These are phyloP conservation scores for Ctenopoma multispine DNA, from an alignment of 2,797 vertebrate species.

Conservation along the genomic window DNA sequence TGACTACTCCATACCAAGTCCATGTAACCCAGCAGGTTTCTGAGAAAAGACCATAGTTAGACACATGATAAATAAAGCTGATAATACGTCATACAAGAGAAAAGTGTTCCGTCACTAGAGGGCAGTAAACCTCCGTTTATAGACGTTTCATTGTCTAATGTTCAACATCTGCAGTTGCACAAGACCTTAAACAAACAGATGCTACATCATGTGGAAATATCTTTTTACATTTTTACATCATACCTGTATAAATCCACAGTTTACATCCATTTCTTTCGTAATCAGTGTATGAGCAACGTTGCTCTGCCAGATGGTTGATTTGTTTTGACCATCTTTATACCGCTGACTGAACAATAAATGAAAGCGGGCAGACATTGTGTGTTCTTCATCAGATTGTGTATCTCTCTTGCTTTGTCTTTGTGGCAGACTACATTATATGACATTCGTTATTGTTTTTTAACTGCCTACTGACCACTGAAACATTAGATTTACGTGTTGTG, in stretches of 20 bases:
- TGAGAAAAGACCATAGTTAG: neutral
- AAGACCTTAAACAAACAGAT: neutral
- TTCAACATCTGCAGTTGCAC: neutral
- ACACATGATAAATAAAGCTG: neutral
- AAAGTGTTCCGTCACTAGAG: conserved; percentile 68
- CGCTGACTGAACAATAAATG: neutral
- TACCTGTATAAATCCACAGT: neutral
- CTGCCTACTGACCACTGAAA: neutral
- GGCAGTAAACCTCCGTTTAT: conserved; percentile 70
- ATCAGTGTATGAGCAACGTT: neutral
- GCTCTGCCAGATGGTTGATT: neutral
- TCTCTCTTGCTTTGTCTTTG: neutral
- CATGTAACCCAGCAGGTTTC: neutral
- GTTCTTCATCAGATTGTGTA: neutral
- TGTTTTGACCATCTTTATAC: neutral
- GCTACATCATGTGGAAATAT: neutral
- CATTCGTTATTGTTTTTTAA: neutral
- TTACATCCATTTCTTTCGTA: neutral
- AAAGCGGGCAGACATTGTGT: neutral
- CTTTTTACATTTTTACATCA: neutral
- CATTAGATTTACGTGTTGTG: neutral
- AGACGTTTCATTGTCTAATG: neutral
- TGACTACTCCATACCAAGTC: neutral
- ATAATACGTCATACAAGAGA: neutral
- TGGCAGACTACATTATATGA: neutral